Conservation (phyloP, 1,140 invertebrate species). For the Daktulosphaira vitifoliae region DNA sequence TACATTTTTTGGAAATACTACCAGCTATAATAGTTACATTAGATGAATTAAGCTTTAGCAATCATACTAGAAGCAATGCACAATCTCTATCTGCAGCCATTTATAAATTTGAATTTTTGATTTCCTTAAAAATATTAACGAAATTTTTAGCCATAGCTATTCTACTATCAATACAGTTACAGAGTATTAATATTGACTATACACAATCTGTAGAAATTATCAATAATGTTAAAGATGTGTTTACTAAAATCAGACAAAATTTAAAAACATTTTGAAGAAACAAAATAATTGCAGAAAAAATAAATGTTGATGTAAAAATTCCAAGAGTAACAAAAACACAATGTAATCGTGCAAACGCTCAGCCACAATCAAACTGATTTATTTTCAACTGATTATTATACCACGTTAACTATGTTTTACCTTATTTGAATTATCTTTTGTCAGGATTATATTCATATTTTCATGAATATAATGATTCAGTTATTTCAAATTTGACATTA, state of each 20-base stretch:
- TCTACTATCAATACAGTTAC: conserved; percentile 10
- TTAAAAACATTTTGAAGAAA: conserved; percentile 15
- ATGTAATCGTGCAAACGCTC: not conserved
- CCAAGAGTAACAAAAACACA: conserved; percentile 18
- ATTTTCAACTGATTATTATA: conserved; percentile 13
- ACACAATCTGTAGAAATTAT: conserved; percentile 6
- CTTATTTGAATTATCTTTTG: conserved; percentile 16
- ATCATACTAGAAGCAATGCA: not conserved
- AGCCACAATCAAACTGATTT: not conserved
- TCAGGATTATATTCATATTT: not conserved
- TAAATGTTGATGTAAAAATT: conserved; percentile 7
- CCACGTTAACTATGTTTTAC: conserved; percentile 15
- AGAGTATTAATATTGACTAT: conserved; percentile 23
- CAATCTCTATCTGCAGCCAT: not conserved
- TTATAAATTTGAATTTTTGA: not conserved
- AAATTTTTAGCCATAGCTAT: conserved; percentile 6
- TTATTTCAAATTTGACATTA: not conserved
- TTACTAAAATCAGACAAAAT: conserved; percentile 7
- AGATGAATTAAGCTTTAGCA: not conserved
- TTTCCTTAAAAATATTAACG: conserved; percentile 7
- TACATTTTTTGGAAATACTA: conserved; percentile 9
- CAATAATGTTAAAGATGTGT: conserved; percentile 18
- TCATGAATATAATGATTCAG: not conserved
- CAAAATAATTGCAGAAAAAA: conserved; percentile 9
- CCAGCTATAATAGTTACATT: not conserved